Evolutionary conservation across 2,797 vertebrate species (phyloP).

Genomic region (Calcarius lapponicus): DNA sequence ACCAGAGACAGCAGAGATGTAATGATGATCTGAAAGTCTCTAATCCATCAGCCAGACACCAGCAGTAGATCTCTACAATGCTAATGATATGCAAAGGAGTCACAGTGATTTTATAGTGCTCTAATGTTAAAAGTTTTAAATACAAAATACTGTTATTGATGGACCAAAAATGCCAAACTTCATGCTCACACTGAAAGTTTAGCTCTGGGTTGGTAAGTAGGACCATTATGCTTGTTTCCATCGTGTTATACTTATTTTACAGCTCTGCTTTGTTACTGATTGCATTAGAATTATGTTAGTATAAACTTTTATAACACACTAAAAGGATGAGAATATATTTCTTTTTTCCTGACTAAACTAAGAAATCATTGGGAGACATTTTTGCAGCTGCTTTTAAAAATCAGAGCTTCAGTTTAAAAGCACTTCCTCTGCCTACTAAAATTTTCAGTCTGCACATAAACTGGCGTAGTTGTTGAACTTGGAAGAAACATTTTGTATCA

Average conservation of each 20-base stretch:
- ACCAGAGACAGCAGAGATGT: neutral
- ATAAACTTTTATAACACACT: neutral
- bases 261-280: neutral
- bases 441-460: neutral
- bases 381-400: slow-evolving; percentile 28
- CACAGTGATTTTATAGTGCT: neutral
- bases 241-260: neutral
- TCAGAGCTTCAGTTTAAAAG: neutral
- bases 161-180: neutral
- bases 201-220: neutral
- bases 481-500: neutral
- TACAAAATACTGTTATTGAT: neutral
- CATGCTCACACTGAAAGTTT: neutral
- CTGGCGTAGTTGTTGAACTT: neutral
- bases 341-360: neutral
- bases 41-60: neutral
- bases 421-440: neutral
- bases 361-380: neutral
- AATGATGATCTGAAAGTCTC: neutral
- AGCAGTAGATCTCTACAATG: neutral
- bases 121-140: neutral
- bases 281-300: neutral
- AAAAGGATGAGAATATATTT: neutral
- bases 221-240: neutral
- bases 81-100: neutral